Evolutionary conservation across 2,888 invertebrate genomes (phyloP).

Genomic region (Trissoscelio sp.): DNA sequence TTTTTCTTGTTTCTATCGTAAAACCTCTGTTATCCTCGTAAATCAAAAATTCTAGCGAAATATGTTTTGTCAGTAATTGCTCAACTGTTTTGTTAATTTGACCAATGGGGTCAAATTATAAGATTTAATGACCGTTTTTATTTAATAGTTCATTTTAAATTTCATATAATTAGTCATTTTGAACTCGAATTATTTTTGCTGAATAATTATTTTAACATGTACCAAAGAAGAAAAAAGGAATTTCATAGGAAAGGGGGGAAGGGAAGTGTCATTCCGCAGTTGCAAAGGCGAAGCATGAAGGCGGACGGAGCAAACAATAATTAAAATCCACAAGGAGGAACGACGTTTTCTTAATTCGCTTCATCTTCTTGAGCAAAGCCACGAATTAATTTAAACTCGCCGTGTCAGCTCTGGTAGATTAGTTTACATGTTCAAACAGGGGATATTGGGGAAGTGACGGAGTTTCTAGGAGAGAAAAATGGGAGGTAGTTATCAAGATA

Average conservation of each 20-base stretch:
- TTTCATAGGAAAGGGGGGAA: background rate
- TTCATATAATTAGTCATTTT: background rate
- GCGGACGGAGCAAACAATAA: slow-evolving; percentile 65
- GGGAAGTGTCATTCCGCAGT: slow-evolving; percentile 36
- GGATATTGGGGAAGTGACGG: slow-evolving; percentile 36
- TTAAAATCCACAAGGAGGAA: slow-evolving; percentile 60
- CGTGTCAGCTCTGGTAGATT: slow-evolving; percentile 65
- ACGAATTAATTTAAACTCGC: slow-evolving; percentile 67
- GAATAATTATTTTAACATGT: slow-evolving; percentile 43
- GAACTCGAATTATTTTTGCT: slow-evolving; percentile 14
- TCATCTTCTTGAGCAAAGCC: slow-evolving; percentile 66
- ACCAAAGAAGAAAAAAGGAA: background rate
- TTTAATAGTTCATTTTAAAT: no score
- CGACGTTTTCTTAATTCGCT: slow-evolving; percentile 63
- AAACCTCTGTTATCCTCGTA: slow-evolving; percentile 17
- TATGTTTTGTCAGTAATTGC: slow-evolving; percentile 15
- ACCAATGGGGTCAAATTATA: background rate
- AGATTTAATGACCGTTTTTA: background rate
- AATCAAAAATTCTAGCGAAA: slow-evolving; percentile 25
- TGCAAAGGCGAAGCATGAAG: slow-evolving; percentile 37
- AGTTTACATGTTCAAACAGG: slow-evolving; percentile 68
- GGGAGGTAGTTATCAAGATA: slow-evolving; percentile 65
- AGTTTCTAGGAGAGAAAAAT: slow-evolving; percentile 55
- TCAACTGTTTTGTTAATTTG: slow-evolving; percentile 2
- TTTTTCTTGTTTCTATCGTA: slow-evolving; percentile 20